Conservation (phyloP, 2,113 vertebrate species). For the Chaetura pelagica region DNA sequence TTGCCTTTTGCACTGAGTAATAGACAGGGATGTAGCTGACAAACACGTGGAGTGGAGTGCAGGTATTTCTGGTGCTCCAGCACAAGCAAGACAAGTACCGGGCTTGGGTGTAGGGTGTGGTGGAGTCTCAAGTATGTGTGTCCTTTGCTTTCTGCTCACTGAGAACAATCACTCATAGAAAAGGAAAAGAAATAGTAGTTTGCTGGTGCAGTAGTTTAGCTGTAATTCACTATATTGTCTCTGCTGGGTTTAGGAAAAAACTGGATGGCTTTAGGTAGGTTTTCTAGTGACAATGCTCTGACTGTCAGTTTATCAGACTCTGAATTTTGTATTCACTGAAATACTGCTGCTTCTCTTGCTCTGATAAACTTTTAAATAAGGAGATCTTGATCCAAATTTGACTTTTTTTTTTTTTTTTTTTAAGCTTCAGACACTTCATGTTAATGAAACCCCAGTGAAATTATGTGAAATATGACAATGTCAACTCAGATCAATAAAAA, state of each 20-base stretch:
- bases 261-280: background rate
- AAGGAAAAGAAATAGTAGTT: background rate
- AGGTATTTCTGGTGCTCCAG: accelerated
- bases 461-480: background rate
- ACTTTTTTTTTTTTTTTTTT: too few species aligned
- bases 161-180: background rate
- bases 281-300: background rate
- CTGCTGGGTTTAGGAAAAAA: background rate
- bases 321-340: background rate
- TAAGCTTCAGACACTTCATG: background rate
- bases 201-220: background rate
- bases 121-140: background rate
- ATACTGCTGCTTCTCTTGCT: background rate
- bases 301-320: background rate
- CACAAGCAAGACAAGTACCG: background rate
- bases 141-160: background rate
- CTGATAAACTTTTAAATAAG: background rate
- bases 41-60: accelerated
- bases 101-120: background rate
- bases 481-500: background rate
- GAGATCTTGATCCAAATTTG: background rate
- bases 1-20: background rate
- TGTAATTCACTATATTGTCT: background rate
- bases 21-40: background rate
- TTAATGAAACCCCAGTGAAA: background rate